Evolutionary conservation across 2,888 invertebrate genomes (phyloP).

Genomic region (Synergus gifuensis): DNA sequence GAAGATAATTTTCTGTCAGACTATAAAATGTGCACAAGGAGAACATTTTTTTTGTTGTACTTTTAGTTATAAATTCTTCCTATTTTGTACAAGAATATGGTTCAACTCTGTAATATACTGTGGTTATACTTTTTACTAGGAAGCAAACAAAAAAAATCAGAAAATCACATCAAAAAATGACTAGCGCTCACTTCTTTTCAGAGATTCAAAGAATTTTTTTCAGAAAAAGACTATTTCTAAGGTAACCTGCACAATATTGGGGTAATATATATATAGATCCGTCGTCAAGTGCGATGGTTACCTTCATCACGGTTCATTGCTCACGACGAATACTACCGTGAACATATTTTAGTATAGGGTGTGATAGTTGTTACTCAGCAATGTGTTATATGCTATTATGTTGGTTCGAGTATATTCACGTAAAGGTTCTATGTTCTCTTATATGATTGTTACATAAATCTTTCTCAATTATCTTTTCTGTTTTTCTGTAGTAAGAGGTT

Average conservation of each 20-base stretch:
- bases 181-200: neutral
- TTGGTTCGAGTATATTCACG: neutral
- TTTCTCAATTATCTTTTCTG: neutral
- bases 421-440: neutral
- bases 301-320: neutral
- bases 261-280: neutral
- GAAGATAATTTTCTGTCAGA: too few species aligned
- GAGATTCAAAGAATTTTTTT: constrained; percentile 2
- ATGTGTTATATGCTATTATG: constrained; percentile 3
- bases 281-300: neutral
- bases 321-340: neutral
- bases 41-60: too few species aligned
- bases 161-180: too few species aligned
- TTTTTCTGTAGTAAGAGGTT: neutral
- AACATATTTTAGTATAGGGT: neutral
- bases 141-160: too few species aligned
- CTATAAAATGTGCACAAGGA: too few species aligned
- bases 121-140: too few species aligned
- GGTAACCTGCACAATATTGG: neutral
- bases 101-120: too few species aligned
- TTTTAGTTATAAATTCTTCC: too few species aligned
- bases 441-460: neutral
- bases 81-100: too few species aligned
- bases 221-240: neutral
- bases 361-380: neutral